Conservation (phyloP, 2,888 invertebrate genomes). For the Ormia ochracea region DNA sequence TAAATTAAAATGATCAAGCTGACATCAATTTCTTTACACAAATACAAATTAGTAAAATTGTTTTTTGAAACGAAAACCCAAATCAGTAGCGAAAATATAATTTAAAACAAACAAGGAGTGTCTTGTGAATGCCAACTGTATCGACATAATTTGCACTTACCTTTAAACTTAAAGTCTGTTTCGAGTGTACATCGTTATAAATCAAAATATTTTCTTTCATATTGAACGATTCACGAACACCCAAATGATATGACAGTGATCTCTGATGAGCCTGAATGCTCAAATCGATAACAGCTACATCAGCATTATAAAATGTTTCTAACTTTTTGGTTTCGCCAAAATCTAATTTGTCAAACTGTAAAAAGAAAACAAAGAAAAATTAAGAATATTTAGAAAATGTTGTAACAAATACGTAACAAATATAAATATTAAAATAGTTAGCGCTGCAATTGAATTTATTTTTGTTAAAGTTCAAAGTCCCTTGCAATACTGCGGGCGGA, state of each 20-base stretch:
- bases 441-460: slow-evolving; percentile 2
- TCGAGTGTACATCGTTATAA: slow-evolving; percentile 92
- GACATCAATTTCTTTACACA: neutral
- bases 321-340: slow-evolving; percentile 97
- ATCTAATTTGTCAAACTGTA: slow-evolving; percentile 95
- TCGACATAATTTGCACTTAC: too few relatives aligned
- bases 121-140: too few relatives aligned
- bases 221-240: slow-evolving; percentile 97
- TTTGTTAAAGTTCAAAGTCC: slow-evolving; percentile 15
- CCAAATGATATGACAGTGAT: slow-evolving; percentile 95
- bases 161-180: slow-evolving; percentile 91
- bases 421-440: neutral
- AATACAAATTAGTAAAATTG: slow-evolving; percentile 3
- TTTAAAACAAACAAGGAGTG: neutral
- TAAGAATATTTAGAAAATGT: slow-evolving; percentile 20
- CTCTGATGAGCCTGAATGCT: slow-evolving; percentile 94
- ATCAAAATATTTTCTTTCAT: slow-evolving; percentile 96
- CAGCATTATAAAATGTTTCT: slow-evolving; percentile 98
- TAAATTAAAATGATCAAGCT: neutral
- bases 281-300: slow-evolving; percentile 96
- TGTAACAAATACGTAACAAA: neutral
- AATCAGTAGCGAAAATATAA: slow-evolving; percentile 1
- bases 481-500: neutral
- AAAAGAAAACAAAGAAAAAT: too few relatives aligned
- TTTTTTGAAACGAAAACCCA: slow-evolving; percentile 25